Conservation (phyloP, 1,140 invertebrate species). For the Conus betulinus region DNA sequence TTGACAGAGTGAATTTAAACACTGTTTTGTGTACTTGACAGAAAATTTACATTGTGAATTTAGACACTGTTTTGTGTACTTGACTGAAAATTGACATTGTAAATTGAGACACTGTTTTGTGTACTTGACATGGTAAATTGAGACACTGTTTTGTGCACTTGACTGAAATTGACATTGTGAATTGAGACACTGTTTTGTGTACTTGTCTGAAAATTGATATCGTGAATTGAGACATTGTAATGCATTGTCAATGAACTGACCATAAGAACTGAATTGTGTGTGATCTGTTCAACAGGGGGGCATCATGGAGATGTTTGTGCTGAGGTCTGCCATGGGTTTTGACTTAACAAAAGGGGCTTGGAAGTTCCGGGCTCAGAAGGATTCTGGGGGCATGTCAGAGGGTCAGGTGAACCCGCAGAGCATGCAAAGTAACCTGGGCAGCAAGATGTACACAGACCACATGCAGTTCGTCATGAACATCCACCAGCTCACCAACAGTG, state of each 20-base stretch:
- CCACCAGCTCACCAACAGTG: conserved; percentile 78
- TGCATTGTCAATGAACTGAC: background rate
- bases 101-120: background rate
- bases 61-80: no score
- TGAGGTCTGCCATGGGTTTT: conserved; percentile 91
- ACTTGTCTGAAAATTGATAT: no score
- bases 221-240: background rate
- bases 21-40: no score
- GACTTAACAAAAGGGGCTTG: conserved; percentile 86
- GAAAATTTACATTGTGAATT: no score
- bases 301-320: conserved; percentile 94
- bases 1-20: no score
- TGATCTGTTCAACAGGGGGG: conserved; percentile 79
- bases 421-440: conserved; percentile 80
- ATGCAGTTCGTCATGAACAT: conserved; percentile 64
- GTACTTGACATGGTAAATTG: no score
- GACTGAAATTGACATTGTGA: no score
- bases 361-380: conserved; percentile 77
- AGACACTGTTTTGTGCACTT: no score
- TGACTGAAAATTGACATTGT: no score
- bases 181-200: no score
- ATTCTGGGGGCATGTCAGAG: background rate
- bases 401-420: conserved; percentile 85
- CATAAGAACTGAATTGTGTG: conserved; percentile 28
- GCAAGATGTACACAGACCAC: conserved; percentile 64